Conservation (phyloP, 2,797 vertebrate genomes). For the Lepus townsendii region DNA sequence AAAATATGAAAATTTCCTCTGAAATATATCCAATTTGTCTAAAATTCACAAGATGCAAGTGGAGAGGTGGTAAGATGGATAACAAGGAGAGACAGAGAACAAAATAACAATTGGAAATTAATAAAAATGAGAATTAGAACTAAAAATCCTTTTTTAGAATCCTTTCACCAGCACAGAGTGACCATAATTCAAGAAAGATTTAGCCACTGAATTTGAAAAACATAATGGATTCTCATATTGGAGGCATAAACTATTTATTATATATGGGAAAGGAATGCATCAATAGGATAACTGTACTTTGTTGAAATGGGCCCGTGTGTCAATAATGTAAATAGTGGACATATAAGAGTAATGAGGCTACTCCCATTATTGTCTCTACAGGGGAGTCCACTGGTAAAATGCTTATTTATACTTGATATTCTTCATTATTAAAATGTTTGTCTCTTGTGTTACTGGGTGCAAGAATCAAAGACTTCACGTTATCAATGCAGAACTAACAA, state of each 20-base stretch:
- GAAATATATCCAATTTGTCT: not conserved
- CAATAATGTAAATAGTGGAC: not conserved
- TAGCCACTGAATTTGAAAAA: not conserved
- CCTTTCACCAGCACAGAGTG: not conserved
- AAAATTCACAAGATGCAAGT: not conserved
- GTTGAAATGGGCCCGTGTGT: not conserved
- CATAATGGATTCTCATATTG: not conserved
- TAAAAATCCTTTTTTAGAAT: not conserved
- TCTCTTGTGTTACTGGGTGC: not conserved
- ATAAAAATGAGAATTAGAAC: not conserved
- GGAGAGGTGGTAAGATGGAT: fast-evolving
- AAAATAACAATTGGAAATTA: not conserved
- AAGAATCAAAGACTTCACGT: not conserved
- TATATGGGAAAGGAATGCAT: not conserved
- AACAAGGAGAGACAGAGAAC: no score
- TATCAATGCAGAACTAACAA: not conserved
- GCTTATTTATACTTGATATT: not conserved
- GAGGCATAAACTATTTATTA: not conserved
- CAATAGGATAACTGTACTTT: not conserved
- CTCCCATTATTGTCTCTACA: not conserved
- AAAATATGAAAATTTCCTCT: slow-evolving; percentile 9
- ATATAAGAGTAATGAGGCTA: not conserved
- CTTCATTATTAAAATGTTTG: not conserved
- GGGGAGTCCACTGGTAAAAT: not conserved
- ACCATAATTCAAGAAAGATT: not conserved